Conservation (phyloP, 2,888 invertebrate species). For the Automeris io region DNA sequence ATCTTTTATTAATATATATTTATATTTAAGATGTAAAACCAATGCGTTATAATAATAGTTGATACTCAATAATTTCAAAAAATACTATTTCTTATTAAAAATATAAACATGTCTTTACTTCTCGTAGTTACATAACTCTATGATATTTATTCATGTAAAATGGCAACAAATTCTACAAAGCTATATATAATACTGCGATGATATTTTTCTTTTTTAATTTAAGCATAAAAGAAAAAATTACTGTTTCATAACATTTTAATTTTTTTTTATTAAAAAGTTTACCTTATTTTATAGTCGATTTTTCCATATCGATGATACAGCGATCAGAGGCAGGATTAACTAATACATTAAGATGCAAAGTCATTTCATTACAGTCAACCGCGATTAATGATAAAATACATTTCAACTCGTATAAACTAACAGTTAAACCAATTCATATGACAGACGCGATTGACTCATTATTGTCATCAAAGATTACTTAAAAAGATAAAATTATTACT, state of each 20-base stretch:
- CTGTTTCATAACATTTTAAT: too few relatives aligned
- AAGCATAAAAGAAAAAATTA: too few relatives aligned
- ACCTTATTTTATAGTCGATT: background rate
- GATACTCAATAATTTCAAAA: conserved; percentile 34
- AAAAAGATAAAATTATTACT: too few relatives aligned
- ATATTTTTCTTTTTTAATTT: conserved; percentile 24
- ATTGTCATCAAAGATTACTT: conserved; percentile 39
- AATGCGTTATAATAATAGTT: conserved; percentile 19
- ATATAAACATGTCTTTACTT: conserved; percentile 24
- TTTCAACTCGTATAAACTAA: conserved; percentile 24
- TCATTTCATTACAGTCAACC: conserved; percentile 29
- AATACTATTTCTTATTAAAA: conserved; percentile 29
- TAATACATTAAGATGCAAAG: conserved; percentile 32
- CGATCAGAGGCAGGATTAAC: conserved; percentile 10
- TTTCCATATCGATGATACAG: too few relatives aligned
- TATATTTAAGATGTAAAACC: background rate
- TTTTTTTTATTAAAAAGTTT: too few relatives aligned
- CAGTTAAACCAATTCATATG: conserved; percentile 39
- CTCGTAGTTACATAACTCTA: conserved; percentile 21
- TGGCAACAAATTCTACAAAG: conserved; percentile 62
- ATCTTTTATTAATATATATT: background rate
- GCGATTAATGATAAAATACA: conserved; percentile 25
- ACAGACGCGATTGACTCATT: conserved; percentile 54
- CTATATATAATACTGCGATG: conserved; percentile 65
- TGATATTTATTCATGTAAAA: conserved; percentile 39